phyloP scores from a whole-genome alignment of 2,113 vertebrate species.

The Pheucticus melanocephalus region DNA sequence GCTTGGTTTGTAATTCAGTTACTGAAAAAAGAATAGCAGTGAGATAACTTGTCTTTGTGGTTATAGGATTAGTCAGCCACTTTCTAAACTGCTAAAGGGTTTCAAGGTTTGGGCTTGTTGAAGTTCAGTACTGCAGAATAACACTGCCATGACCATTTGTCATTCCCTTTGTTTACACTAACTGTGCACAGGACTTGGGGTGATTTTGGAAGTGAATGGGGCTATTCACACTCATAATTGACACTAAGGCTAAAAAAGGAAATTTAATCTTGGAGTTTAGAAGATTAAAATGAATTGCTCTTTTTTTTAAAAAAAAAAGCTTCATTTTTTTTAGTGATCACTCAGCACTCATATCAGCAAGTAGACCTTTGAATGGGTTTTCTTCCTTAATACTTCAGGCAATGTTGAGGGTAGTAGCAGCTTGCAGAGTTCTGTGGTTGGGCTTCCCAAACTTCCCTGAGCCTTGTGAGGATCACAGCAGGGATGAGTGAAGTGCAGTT shows the following conservation, averaged over 20 bases:
- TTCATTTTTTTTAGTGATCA: background rate
- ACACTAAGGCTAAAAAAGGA: background rate
- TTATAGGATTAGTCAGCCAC: constrained; percentile 35
- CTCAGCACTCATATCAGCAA: background rate
- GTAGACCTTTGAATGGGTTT: background rate
- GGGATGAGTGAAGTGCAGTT: background rate
- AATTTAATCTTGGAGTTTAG: background rate
- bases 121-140: background rate
- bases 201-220: background rate
- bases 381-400: background rate
- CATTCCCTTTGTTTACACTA: constrained; percentile 35
- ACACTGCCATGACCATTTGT: background rate
- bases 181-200: background rate
- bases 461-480: background rate
- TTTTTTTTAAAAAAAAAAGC: background rate
- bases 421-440: background rate
- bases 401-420: background rate
- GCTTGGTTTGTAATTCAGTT: constrained; percentile 57
- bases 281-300: background rate
- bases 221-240: background rate
- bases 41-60: constrained; percentile 17
- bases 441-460: background rate
- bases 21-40: background rate
- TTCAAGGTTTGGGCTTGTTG: constrained; percentile 11
- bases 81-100: constrained; percentile 9